Base-by-base conservation (phyloP, 2,113 vertebrate species). In the Campylomormyrus tamandua region DNA sequence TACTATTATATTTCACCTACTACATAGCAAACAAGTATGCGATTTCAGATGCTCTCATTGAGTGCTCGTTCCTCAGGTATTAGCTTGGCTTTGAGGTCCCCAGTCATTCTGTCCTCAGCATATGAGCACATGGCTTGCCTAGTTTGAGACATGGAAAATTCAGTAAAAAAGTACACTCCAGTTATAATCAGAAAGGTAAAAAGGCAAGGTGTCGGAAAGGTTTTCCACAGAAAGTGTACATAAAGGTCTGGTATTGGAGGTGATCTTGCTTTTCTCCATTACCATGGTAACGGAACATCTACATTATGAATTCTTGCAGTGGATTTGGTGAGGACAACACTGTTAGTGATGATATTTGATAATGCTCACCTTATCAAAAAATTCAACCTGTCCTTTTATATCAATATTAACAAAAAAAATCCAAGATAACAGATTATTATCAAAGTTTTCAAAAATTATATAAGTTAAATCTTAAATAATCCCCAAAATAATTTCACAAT, bases 201-300 rank as follows among this genome's bases (percentile, higher is more conserved):
- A 88, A 45, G 56, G 42, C 21, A 53, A 48, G 2, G 50, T 31
- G 39, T 53, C 19, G n/a, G 24, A 24, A 84, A 89, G 80, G 13
- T 48, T 27, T 89, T 84, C 49, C 42, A 3, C 24, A 31, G 80
- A 46, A 24, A 58, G 39, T 84, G 89, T 52, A 48, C 52, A 83
- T 49, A 89, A 89, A 27, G 77, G 13, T 49, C 46, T 80, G 3
- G 6, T 31, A 50, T 24, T 84, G 52, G 46, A 56, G 52, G 77
- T 45, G 19, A 58, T 50, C 7, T 49, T 3, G 52, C 53, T 85
- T 84, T 58, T 49, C 50, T 84, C 52, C 42, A 74, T 70, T 87
- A 17, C 89, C 84, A 87, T 87, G 89, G 89, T 56, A 90, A 90
- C 89, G 3, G 83, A 11, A 52, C 31, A 45, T 86, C 27, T 87